phyloP scores from a whole-genome alignment of 2,797 vertebrate genomes.

The Lophotriccus pileatus region DNA sequence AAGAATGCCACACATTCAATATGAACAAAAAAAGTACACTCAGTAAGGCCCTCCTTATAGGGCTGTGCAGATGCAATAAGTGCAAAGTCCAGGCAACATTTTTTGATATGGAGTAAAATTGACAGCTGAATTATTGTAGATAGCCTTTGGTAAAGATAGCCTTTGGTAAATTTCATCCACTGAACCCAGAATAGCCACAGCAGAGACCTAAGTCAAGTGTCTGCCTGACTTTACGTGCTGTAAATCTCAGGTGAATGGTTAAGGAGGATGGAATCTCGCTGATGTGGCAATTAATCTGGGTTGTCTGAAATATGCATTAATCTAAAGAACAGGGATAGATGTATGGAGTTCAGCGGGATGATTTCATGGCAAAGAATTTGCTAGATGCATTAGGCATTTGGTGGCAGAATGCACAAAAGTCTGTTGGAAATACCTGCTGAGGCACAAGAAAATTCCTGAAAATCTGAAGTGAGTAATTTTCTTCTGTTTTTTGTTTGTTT shows the following conservation, averaged over 20 bases:
- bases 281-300: neutral
- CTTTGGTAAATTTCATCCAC: slow-evolving; percentile 3
- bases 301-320: neutral
- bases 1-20: neutral
- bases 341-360: neutral
- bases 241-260: neutral
- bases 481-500: neutral
- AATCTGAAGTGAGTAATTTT: neutral
- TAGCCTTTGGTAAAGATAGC: too few relatives aligned
- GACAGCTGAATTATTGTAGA: neutral
- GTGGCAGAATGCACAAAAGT: neutral
- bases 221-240: neutral
- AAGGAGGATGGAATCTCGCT: neutral
- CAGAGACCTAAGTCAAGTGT: neutral
- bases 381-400: neutral
- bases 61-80: neutral
- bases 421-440: neutral
- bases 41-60: neutral
- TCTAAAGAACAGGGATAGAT: neutral
- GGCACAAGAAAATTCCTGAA: neutral
- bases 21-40: neutral
- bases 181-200: neutral
- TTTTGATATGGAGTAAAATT: neutral
- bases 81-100: neutral
- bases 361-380: neutral